Percentiles rank a stretch among this genome's conserved stretches.
phyloP scores from a whole-genome alignment of 1,140 invertebrate genomes.

The Phenacoccus solenopsis region DNA sequence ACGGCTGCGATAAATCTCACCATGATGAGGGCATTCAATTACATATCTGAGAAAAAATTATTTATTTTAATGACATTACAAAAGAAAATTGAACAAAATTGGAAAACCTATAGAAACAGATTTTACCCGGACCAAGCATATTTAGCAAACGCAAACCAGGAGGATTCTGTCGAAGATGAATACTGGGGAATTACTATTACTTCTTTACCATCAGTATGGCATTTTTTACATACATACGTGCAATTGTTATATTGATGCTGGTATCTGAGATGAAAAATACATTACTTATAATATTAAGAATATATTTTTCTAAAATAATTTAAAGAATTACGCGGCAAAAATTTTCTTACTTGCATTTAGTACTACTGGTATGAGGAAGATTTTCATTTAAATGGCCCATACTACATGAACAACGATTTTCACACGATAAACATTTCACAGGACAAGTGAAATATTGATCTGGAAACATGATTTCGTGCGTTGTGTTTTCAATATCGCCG shows the following conservation, averaged over 20 bases:
- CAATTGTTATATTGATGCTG: constrained; percentile 69
- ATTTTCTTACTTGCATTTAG: constrained; percentile 34
- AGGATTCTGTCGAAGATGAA: constrained; percentile 45
- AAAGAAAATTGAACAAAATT: background rate
- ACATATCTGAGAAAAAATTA: constrained; percentile 40
- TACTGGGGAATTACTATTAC: constrained; percentile 48
- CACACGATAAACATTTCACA: constrained; percentile 57
- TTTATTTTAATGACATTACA: constrained; percentile 17
- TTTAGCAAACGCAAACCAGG: constrained; percentile 57
- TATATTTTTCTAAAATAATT: too few relatives aligned
- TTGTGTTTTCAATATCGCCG: constrained; percentile 47
- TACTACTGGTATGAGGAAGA: constrained; percentile 42
- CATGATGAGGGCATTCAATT: constrained; percentile 66
- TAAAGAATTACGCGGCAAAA: too few relatives aligned
- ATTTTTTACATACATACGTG: constrained; percentile 56
- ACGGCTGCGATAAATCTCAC: constrained; percentile 65
- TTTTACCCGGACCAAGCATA: constrained; percentile 66
- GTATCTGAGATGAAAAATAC: constrained; percentile 39
- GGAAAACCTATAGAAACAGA: background rate
- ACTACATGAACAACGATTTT: constrained; percentile 50
- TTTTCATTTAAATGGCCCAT: constrained; percentile 66
- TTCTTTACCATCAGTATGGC: constrained; percentile 45
- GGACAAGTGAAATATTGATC: constrained; percentile 71
- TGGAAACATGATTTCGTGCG: constrained; percentile 49
- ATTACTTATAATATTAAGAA: too few relatives aligned